Percentiles rank a stretch among this genome's conserved stretches.
Conservation (phyloP, 2,888 invertebrate species). For the Zaprionus lineosus region DNA sequence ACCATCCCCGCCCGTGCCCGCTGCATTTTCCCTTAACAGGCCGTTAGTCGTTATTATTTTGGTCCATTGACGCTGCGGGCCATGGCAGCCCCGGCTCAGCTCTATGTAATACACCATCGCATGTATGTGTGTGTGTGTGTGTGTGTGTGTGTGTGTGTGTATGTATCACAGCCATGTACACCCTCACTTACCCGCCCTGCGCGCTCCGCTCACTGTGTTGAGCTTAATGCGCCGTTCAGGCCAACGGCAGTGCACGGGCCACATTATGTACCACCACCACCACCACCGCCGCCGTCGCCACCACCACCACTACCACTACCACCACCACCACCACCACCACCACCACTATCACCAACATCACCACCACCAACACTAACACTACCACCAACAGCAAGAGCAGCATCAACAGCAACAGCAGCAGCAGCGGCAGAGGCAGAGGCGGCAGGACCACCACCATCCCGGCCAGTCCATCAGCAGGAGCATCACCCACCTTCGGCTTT, state of each 20-base stretch:
- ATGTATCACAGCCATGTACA: constrained; percentile 18
- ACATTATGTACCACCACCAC: constrained; percentile 66
- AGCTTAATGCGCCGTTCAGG: constrained; percentile 61
- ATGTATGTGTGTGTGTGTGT: no score
- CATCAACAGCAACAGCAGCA: constrained; percentile 35
- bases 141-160: no score
- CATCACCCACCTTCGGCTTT: constrained; percentile 34
- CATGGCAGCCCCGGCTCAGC: constrained; percentile 51
- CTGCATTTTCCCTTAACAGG: constrained; percentile 74
- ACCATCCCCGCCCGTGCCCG: constrained; percentile 28
- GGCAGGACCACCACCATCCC: constrained; percentile 14
- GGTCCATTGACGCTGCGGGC: constrained; percentile 81
- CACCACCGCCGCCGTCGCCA: constrained; percentile 19
- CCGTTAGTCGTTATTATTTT: constrained; percentile 80
- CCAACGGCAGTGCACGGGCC: constrained; percentile 51
- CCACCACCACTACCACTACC: constrained; percentile 2
- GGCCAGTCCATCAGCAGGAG: constrained; percentile 50
- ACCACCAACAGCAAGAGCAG: constrained; percentile 29
- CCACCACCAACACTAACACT: not conserved
- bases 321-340: constrained; percentile 9
- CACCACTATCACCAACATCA: not conserved
- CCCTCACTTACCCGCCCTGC: constrained; percentile 1
- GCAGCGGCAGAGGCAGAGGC: no score
- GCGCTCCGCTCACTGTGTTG: constrained; percentile 8
- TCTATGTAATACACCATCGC: constrained; percentile 61